Base-by-base conservation (phyloP, 2,113 vertebrate genomes). In the Apus apus region DNA sequence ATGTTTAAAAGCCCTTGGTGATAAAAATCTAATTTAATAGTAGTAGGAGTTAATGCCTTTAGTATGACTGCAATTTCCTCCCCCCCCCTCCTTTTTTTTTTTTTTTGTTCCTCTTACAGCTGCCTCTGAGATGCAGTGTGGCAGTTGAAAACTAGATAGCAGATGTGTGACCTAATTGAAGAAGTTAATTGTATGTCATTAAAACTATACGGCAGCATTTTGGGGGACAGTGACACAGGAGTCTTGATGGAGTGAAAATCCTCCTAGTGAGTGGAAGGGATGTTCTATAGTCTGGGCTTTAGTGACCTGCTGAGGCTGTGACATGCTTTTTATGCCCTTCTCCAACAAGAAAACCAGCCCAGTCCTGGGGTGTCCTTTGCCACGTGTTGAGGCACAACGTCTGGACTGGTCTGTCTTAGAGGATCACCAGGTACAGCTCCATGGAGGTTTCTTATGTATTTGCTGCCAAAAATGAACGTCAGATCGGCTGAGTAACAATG, bases 361-460 rank as follows among this genome's bases (percentile, higher is more conserved):
- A 36, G 79, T 48, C 16, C 21, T 81, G 38, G 0, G 0, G 11
- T 45, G 71, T 26, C 34, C 26, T 67, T 50, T 71, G 43, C 7
- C 23, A 5, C 5, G 11, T 11, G 6, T 23, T 45, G 56, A 65
- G 32, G 32, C 23, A 68, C 70, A 73, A 11, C 6, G 6, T 50
- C 64, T 30, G 2, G 4, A 2, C 29, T 91, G 18, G 2, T 43
- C 18, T 0, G 0, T 74, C 56, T 66, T 16, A 32, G 40, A 57
- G 30, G 20, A 43, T 67, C 38, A 13, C 22, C 11, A 51, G 17
- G 13, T 67, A 9, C 2, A 1, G 19, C 48, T 90, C 32, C 25
- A 3, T 0, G 1, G 45, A 11, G 3, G 5, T 50, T 74, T 57
- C 21, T 88, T n/a, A 5, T 0, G 0, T 61, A 14, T 23, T 67